Evolutionary conservation across 2,797 vertebrate genomes (phyloP), one percentile per base, ranked within the genome.

Genomic region (Epinephelus malabaricus): DNA sequence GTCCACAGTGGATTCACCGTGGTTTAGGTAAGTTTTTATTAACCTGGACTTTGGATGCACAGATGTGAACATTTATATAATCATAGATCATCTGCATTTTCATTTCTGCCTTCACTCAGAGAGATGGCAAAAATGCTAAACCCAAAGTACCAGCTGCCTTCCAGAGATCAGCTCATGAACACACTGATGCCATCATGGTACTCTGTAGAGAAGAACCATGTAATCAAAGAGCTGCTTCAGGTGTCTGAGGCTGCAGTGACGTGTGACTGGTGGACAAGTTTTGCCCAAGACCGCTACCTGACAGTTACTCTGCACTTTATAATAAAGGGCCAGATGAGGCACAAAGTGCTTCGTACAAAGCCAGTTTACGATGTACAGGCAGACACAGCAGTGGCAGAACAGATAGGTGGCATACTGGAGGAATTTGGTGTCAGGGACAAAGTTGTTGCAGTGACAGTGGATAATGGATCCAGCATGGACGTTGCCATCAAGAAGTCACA

Each of bases 111-210:
- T 60, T 61, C 38, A 4, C 25, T 47, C 25, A 73, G 76, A 27
- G 76, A 79, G n/a, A 60, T 79, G 69, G 38, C 27, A 47, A 51
- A 72, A 61, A 67, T 21, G 5, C 49, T 79, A 0, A 73, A 73
- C 38, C 69, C 54, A 47, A 79, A 67, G 40, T 79, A 79, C 62
- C n/a, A 7, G 13, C 69, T 49, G 55, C 76, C 69, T 0, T 66
- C 69, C 13, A 54, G n/a, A 38, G 55, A 79, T 2, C 55, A 79
- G 34, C 55, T 79, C 25, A 10, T 15, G 5, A 61, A 79, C 38
- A 61, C 46, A 1, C 55, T 73, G 38, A 67, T 79, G 1, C 62
- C 62, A 25, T 72, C 69, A 1, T 73, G 62, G 62, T 79, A 53
- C 62, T 38, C 25, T 3, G 25, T 1, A 27, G 76, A 79, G 69